Percentiles rank a stretch among this genome's conserved stretches.
Evolutionary conservation across 2,797 vertebrate species (phyloP).

Genomic region (Anomalospiza imberbis): DNA sequence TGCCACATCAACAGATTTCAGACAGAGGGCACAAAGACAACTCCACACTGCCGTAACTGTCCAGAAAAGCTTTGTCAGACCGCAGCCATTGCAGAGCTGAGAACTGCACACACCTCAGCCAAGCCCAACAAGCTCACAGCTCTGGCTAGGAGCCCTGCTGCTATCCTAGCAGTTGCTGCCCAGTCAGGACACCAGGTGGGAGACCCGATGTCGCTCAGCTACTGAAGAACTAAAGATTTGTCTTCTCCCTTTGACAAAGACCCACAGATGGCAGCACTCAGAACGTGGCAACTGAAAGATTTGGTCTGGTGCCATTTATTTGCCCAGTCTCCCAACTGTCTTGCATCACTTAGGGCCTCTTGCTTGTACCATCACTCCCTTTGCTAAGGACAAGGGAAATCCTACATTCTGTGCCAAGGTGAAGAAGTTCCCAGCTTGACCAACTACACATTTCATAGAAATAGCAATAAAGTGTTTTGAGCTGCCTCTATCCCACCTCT

Average conservation of each 20-base stretch:
- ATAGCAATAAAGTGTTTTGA: background rate
- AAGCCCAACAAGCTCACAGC: background rate
- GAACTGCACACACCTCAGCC: background rate
- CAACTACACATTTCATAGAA: background rate
- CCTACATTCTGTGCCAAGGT: background rate
- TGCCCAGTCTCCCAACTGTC: background rate
- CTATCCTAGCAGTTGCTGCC: background rate
- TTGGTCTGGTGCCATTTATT: background rate
- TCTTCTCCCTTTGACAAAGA: background rate
- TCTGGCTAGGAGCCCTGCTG: background rate
- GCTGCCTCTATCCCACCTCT: background rate
- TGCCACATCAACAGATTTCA: background rate
- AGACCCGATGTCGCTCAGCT: rapidly evolving
- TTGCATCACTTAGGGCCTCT: background rate
- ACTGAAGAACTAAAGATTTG: background rate
- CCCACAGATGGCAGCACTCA: background rate
- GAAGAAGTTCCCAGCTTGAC: background rate
- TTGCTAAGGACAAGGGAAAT: background rate
- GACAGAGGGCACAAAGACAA: background rate
- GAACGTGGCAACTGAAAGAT: background rate
- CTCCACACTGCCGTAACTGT: rapidly evolving
- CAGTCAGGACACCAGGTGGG: background rate
- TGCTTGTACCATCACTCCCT: background rate
- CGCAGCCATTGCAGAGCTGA: background rate
- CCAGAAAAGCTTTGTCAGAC: background rate